Evolutionary conservation across 1,140 invertebrate species (phyloP).

Genomic region (Drosophila biarmipes): DNA sequence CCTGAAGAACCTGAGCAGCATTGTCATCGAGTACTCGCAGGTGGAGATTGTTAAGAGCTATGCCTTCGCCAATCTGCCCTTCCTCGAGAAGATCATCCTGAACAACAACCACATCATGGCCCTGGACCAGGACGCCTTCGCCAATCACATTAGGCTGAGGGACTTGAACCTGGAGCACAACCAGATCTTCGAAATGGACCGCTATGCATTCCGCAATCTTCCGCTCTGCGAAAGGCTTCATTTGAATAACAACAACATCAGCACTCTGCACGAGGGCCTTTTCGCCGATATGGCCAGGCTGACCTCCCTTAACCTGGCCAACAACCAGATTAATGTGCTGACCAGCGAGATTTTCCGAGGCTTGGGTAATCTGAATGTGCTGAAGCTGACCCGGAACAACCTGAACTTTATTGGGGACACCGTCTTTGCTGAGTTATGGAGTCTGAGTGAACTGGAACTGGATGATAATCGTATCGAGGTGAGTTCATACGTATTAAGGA

Average conservation of each 20-base stretch:
- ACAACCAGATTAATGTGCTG: slow-evolving; percentile 89
- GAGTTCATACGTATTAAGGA: too few relatives aligned
- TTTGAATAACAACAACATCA: slow-evolving; percentile 90
- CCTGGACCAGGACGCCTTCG: slow-evolving; percentile 88
- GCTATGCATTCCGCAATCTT: slow-evolving; percentile 89
- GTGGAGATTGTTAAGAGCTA: slow-evolving; percentile 88
- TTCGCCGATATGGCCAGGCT: slow-evolving; percentile 88
- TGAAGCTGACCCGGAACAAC: slow-evolving; percentile 89
- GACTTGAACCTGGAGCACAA: slow-evolving; percentile 90
- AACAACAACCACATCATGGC: slow-evolving; percentile 88
- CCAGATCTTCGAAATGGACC: slow-evolving; percentile 88
- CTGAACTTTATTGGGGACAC: slow-evolving; percentile 90
- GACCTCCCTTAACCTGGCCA: slow-evolving; percentile 88
- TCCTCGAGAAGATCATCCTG: slow-evolving; percentile 88
- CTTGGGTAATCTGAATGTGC: slow-evolving; percentile 87
- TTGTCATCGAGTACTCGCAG: slow-evolving; percentile 89
- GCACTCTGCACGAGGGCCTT: slow-evolving; percentile 89
- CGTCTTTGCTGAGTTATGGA: slow-evolving; percentile 90
- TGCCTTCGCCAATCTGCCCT: slow-evolving; percentile 89
- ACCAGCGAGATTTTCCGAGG: slow-evolving; percentile 90
- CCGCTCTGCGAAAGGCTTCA: slow-evolving; percentile 88
- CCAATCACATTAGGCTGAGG: slow-evolving; percentile 87
- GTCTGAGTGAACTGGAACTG: slow-evolving; percentile 89
- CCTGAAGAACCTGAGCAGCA: slow-evolving; percentile 87
- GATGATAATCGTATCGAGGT: slow-evolving; percentile 89